phyloP scores from a whole-genome alignment of 1,140 invertebrate species.

The Prorops nasuta region DNA sequence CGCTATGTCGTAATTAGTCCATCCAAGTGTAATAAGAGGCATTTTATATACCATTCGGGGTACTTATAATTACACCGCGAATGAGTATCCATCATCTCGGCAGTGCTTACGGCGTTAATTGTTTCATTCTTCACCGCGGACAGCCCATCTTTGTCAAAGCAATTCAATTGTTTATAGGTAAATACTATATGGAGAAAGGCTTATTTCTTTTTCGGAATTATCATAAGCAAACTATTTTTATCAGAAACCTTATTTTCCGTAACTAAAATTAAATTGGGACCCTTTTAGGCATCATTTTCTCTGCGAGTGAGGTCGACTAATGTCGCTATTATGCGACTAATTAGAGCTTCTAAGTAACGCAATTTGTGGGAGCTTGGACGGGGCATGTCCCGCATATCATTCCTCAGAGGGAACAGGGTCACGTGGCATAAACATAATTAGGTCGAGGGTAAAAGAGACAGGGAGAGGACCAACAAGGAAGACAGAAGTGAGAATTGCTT shows the following conservation, averaged over 20 bases:
- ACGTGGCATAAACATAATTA: slow-evolving; percentile 30
- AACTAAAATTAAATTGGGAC: too few relatives aligned
- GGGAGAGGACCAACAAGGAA: not conserved
- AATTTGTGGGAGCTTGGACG: slow-evolving; percentile 18
- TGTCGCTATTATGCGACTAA: slow-evolving; percentile 20
- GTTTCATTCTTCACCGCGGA: too few relatives aligned
- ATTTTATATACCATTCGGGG: too few relatives aligned
- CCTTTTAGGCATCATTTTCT: not conserved
- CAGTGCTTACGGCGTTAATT: too few relatives aligned
- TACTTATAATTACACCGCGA: too few relatives aligned
- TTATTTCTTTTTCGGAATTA: too few relatives aligned
- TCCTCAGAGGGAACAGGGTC: slow-evolving; percentile 17
- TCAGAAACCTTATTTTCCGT: too few relatives aligned
- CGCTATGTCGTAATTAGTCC: slow-evolving; percentile 23
- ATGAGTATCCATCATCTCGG: too few relatives aligned
- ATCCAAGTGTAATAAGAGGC: not conserved
- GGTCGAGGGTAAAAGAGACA: slow-evolving; percentile 14
- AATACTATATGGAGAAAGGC: too few relatives aligned
- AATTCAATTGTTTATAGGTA: too few relatives aligned
- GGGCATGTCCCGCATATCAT: slow-evolving; percentile 20
- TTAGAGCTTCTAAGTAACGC: slow-evolving; percentile 19
- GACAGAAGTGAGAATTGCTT: slow-evolving; percentile 2
- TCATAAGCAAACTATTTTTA: too few relatives aligned
- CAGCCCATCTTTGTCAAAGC: too few relatives aligned
- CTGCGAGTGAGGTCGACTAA: slow-evolving; percentile 15